A percentile compares a stretch with the other conserved stretches of the same genome.
Conservation (phyloP, 30 jellyfish, hydroid and myxozoan species). For the Hydractinia echinata region DNA sequence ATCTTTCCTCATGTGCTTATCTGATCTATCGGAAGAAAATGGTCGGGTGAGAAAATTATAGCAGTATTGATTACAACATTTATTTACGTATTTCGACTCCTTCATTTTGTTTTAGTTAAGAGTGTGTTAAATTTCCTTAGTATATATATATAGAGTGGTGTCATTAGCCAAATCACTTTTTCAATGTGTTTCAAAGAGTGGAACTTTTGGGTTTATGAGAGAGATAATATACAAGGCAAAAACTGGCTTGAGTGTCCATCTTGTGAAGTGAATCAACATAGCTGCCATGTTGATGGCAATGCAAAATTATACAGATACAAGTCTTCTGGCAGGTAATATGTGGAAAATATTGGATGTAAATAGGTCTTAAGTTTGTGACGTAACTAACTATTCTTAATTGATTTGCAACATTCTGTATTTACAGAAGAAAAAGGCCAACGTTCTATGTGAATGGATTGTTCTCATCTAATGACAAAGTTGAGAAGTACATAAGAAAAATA, state of each 20-base stretch:
- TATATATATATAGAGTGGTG: not conserved
- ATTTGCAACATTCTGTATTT: not conserved
- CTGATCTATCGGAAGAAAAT: conserved; percentile 11
- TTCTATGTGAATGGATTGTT: not conserved
- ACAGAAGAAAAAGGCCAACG: not conserved
- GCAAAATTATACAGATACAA: conserved; percentile 22
- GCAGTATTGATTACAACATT: not conserved
- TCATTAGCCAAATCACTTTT: conserved; percentile 19
- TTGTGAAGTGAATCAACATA: conserved; percentile 39
- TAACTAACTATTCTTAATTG: not conserved
- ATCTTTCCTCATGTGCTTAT: conserved; percentile 22
- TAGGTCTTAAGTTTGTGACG: not conserved
- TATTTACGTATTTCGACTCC: too few species aligned
- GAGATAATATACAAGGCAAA: conserved; percentile 30
- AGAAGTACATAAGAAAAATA: not conserved
- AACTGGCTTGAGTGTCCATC: conserved; percentile 34
- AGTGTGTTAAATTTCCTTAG: too few species aligned
- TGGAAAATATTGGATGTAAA: not conserved
- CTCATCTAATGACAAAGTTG: not conserved
- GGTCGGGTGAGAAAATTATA: conserved; percentile 13
- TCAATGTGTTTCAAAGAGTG: conserved; percentile 47
- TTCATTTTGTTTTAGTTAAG: too few species aligned
- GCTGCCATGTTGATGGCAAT: conserved; percentile 43
- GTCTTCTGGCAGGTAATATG: conserved; percentile 13
- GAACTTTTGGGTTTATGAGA: conserved; percentile 10